phyloP scores from a whole-genome alignment of 2,888 invertebrate species.

The Baccha elongata region DNA sequence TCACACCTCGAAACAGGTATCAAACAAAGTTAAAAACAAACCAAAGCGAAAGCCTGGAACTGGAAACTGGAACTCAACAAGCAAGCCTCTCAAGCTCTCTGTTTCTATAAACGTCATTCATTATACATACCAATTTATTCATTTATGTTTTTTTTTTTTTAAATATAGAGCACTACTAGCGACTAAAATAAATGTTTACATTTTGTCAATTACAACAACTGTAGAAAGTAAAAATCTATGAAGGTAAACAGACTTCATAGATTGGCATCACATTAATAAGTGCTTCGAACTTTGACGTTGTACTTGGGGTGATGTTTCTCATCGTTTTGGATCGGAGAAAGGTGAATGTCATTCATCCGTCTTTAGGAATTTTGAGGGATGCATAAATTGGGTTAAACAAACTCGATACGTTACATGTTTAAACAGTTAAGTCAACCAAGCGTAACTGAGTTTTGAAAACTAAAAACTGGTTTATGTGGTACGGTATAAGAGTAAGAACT shows the following conservation, averaged over 20 bases:
- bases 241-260: neutral
- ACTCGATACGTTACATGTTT: neutral
- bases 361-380: neutral
- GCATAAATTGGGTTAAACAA: constrained; percentile 10
- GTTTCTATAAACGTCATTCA: neutral
- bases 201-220: constrained; percentile 37
- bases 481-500: neutral
- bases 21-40: constrained; percentile 6
- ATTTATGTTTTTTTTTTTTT: constrained; percentile 22
- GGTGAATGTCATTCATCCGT: constrained; percentile 16
- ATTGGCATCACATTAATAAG: constrained; percentile 19
- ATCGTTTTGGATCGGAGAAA: neutral
- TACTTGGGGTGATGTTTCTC: neutral
- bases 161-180: constrained; percentile 62
- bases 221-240: constrained; percentile 17
- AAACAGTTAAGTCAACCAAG: constrained; percentile 7
- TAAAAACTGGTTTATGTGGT: neutral
- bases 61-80: constrained; percentile 43
- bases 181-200: constrained; percentile 65
- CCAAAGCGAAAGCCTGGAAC: neutral
- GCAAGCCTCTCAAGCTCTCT: constrained; percentile 59
- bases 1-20: constrained; percentile 65
- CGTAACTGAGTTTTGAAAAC: neutral
- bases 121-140: neutral
- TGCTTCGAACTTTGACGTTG: constrained; percentile 21